Evolutionary conservation across 2,888 invertebrate species (phyloP).

Genomic region (Pseudanteris insignis): DNA sequence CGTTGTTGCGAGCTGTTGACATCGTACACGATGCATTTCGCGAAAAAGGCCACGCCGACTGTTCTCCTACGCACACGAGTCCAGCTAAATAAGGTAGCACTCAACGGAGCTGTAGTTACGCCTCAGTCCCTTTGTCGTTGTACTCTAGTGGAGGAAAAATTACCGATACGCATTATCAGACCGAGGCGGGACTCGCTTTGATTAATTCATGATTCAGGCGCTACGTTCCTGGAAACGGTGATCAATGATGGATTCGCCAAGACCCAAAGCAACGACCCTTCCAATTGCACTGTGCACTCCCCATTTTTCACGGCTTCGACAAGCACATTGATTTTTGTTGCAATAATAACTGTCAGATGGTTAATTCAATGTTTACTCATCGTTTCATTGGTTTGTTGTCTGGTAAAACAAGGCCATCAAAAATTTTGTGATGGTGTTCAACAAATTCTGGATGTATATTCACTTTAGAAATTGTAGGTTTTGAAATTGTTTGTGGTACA

Average conservation of each 20-base stretch:
- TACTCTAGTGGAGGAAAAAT: background rate
- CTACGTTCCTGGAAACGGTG: constrained; percentile 3
- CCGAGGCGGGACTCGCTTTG: constrained; percentile 2
- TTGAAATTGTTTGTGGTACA: no score
- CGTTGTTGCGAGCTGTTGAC: constrained; percentile 8
- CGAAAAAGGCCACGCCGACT: constrained; percentile 12
- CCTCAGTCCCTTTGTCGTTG: background rate
- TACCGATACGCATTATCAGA: constrained; percentile 2
- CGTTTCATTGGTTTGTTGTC: no score
- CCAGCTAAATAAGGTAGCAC: constrained; percentile 15
- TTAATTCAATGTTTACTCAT: background rate
- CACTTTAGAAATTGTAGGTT: no score
- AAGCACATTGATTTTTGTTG: background rate
- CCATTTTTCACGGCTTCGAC: background rate
- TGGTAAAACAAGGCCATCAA: background rate
- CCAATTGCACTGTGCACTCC: background rate
- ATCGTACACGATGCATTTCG: no score
- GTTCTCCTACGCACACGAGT: constrained; percentile 9
- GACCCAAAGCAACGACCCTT: background rate
- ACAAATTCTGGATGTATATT: background rate
- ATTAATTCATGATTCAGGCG: constrained; percentile 18
- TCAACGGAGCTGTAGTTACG: background rate
- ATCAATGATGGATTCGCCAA: no score
- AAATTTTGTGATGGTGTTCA: no score
- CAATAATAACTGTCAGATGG: background rate